Conservation (phyloP, 2,888 invertebrate genomes). For the Dicroscelio sp. region DNA sequence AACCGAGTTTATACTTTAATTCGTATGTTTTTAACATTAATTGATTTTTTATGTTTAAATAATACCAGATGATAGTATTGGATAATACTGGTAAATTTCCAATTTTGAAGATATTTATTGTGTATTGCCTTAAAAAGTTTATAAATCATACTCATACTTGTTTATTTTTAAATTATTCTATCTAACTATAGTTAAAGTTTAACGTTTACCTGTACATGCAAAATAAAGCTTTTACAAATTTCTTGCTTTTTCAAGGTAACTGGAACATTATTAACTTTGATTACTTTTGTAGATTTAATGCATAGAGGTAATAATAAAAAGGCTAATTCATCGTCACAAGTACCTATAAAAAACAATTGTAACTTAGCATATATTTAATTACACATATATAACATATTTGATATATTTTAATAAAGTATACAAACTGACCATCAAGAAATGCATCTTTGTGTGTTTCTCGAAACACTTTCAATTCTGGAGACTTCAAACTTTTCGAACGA, state of each 20-base stretch:
- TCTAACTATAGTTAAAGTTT: not conserved
- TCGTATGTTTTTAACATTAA: slow-evolving; percentile 2
- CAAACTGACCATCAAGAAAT: not conserved
- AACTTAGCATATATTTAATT: not conserved
- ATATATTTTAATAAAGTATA: not conserved
- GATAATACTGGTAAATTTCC: too few relatives aligned
- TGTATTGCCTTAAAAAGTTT: too few relatives aligned
- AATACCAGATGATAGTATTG: too few relatives aligned
- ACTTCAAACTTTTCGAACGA: not conserved
- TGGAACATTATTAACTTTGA: slow-evolving; percentile 13
- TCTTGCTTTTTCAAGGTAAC: slow-evolving; percentile 15
- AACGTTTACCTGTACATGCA: slow-evolving; percentile 4
- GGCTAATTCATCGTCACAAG: not conserved
- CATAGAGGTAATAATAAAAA: slow-evolving; percentile 35
- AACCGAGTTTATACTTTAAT: too few relatives aligned
- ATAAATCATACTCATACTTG: not conserved
- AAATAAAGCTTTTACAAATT: slow-evolving; percentile 30
- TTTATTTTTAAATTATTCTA: not conserved
- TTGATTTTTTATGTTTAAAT: too few relatives aligned
- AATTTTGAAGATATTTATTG: too few relatives aligned
- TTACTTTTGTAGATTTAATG: slow-evolving; percentile 7
- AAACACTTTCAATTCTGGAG: slow-evolving; percentile 6
- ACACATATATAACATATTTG: too few relatives aligned
- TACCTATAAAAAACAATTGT: not conserved
- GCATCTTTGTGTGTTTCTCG: not conserved